Evolutionary conservation across 2,113 vertebrate genomes (phyloP).

Genomic region (Tachycineta bicolor): DNA sequence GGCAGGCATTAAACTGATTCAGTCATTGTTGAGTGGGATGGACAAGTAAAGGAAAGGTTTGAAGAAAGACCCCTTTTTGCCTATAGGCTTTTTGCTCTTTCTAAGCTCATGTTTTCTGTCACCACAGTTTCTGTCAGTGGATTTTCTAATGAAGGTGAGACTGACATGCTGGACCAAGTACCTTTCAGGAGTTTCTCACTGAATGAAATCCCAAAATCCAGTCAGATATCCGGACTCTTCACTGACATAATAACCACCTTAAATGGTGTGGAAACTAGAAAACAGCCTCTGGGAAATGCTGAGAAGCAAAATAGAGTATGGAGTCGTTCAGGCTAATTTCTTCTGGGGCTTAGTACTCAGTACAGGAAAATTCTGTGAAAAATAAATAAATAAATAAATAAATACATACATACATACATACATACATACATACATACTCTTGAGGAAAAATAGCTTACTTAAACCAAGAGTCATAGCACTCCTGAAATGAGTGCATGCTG

Average conservation of each 20-base stretch:
- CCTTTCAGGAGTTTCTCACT: neutral
- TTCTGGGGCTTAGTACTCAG: neutral
- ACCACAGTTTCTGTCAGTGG: neutral
- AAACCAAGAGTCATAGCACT: neutral
- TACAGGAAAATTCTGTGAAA: neutral
- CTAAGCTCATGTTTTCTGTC: neutral
- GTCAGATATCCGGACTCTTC: neutral
- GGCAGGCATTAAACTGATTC: neutral
- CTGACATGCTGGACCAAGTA: neutral
- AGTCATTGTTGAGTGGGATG: neutral
- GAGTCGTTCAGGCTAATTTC: neutral
- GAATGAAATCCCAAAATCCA: neutral
- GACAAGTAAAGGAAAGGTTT: neutral
- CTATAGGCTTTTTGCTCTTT: neutral
- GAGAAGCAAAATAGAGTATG: neutral
- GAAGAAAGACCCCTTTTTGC: neutral
- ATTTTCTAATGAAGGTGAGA: neutral
- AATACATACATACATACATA: neutral
- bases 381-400: neutral
- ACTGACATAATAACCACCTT: neutral
- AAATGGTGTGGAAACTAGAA: neutral
- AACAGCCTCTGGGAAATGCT: neutral
- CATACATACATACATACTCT: neutral
- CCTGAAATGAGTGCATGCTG: slow-evolving; percentile 8
- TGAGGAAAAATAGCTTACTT: neutral